A percentile compares a stretch with the other conserved stretches of the same genome.
Evolutionary conservation across 1,140 invertebrate species (phyloP).

Genomic region (Drosophila azteca): DNA sequence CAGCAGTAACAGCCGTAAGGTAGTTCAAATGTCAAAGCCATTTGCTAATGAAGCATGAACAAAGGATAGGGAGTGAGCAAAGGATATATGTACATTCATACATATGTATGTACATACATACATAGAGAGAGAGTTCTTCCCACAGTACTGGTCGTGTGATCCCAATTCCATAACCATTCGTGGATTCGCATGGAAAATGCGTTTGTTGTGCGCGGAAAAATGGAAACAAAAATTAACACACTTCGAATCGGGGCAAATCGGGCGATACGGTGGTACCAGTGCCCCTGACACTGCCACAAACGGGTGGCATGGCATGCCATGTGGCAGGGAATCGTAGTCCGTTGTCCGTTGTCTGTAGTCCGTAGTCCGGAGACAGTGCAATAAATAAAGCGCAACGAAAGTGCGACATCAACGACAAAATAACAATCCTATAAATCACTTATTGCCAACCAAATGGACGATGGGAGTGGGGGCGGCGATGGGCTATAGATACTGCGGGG

Average conservation of each 20-base stretch:
- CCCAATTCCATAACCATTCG: conserved; percentile 30
- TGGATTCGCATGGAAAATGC: conserved; percentile 29
- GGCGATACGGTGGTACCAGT: too few species aligned
- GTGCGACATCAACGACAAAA: conserved; percentile 80
- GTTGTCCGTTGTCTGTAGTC: too few species aligned
- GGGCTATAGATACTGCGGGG: background rate
- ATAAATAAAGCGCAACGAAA: conserved; percentile 77
- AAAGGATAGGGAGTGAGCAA: conserved; percentile 1
- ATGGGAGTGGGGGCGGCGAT: conserved; percentile 1
- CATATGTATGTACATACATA: too few species aligned
- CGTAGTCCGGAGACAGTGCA: conserved; percentile 15
- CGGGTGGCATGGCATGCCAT: too few species aligned
- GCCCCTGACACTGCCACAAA: too few species aligned
- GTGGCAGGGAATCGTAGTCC: too few species aligned
- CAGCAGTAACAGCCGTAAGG: background rate
- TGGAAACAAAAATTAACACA: conserved; percentile 74
- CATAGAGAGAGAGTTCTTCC: conserved; percentile 24
- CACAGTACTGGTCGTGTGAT: conserved; percentile 5
- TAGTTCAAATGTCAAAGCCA: conserved; percentile 27
- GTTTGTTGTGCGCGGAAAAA: background rate
- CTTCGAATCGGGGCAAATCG: conserved; percentile 42
- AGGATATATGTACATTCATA: background rate
- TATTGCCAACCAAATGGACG: conserved; percentile 35
- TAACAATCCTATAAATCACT: conserved; percentile 81
- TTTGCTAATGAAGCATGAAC: conserved; percentile 44